Conservation (phyloP, 2,888 invertebrate species). For the Calameuta idolon region DNA sequence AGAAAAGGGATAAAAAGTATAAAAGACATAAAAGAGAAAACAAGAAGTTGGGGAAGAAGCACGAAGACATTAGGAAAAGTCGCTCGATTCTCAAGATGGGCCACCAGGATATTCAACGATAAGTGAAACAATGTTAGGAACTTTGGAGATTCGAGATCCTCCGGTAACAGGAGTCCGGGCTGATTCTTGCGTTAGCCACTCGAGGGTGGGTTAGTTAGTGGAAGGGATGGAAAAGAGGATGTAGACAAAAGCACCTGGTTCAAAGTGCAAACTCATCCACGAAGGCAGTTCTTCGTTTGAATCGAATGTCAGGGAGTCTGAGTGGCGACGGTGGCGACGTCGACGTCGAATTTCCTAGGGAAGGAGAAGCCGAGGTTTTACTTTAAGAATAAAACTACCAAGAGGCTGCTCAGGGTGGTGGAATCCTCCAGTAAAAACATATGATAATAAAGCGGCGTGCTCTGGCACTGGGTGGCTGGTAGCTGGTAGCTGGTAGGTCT, state of each 20-base stretch:
- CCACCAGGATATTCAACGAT: background rate
- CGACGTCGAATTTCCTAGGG: slow-evolving; percentile 19
- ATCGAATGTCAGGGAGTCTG: background rate
- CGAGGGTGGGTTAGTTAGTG: slow-evolving; percentile 12
- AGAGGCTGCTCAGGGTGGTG: slow-evolving; percentile 32
- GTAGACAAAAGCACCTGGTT: slow-evolving; percentile 10
- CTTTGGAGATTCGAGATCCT: background rate
- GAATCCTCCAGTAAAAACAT: slow-evolving; percentile 54
- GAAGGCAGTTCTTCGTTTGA: background rate
- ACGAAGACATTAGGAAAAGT: slow-evolving; percentile 6
- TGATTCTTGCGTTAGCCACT: background rate
- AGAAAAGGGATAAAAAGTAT: background rate
- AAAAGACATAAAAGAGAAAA: slow-evolving; percentile 9
- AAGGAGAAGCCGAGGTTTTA: slow-evolving; percentile 29
- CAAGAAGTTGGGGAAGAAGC: slow-evolving; percentile 13
- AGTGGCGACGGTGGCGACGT: background rate
- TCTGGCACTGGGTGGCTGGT: slow-evolving; percentile 16
- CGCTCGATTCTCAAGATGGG: background rate
- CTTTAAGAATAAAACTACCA: slow-evolving; percentile 35
- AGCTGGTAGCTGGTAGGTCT: slow-evolving; percentile 10
- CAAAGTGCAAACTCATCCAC: background rate
- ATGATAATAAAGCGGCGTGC: slow-evolving; percentile 57
- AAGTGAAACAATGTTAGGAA: background rate
- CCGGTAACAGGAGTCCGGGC: background rate
- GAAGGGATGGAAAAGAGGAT: slow-evolving; percentile 24